Evolutionary conservation across 2,797 vertebrate species (phyloP).

Genomic region (Podarcis siculus): DNA sequence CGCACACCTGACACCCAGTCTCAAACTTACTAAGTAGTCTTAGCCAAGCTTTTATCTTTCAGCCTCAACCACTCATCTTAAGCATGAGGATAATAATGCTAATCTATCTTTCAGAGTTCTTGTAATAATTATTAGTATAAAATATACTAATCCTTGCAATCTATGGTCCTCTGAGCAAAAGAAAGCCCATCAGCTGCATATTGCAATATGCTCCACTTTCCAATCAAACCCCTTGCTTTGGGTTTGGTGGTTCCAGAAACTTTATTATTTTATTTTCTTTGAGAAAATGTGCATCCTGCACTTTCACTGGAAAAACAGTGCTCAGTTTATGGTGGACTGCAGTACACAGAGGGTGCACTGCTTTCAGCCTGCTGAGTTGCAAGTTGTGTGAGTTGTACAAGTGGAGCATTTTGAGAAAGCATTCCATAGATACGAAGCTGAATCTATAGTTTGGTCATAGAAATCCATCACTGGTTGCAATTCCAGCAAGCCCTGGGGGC

Average conservation of each 20-base stretch:
- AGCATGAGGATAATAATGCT: neutral
- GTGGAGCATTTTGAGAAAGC: neutral
- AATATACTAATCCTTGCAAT: neutral
- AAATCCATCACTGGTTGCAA: neutral
- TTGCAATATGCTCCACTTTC: neutral
- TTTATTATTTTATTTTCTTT: neutral
- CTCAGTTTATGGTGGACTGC: neutral
- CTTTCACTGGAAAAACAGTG: neutral
- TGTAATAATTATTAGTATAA: neutral
- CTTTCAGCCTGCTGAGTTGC: neutral
- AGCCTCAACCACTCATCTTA: neutral
- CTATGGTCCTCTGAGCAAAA: neutral
- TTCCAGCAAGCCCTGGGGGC: too few species aligned
- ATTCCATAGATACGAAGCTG: neutral
- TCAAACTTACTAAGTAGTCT: neutral
- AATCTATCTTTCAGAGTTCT: neutral
- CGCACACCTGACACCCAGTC: too few species aligned
- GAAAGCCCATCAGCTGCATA: neutral
- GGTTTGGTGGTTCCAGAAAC: neutral
- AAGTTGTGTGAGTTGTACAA: neutral
- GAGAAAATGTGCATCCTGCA: neutral
- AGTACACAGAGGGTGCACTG: neutral
- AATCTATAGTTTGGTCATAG: neutral
- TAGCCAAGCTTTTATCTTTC: neutral
- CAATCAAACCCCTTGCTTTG: neutral